These are phyloP conservation scores for Zaprionus lineosus DNA, from an alignment of 2,888 invertebrate species.

Conservation along the genomic window DNA sequence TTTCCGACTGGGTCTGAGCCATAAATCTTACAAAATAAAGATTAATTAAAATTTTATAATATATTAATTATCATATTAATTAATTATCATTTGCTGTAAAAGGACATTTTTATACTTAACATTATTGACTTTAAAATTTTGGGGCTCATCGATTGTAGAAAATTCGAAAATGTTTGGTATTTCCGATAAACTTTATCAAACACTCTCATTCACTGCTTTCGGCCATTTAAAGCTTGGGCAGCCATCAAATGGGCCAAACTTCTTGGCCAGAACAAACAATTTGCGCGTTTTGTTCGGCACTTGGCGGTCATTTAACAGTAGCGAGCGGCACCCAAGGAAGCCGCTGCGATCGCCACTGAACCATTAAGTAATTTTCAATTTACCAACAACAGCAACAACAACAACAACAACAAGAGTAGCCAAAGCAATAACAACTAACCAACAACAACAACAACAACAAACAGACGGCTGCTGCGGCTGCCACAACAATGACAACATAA, in stretches of 20 bases:
- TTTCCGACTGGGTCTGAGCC: not conserved
- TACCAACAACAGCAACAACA: slow-evolving; percentile 35
- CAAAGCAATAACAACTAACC: slow-evolving; percentile 31
- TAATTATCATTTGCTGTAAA: too few species aligned
- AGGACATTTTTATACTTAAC: too few species aligned
- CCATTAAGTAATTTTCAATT: slow-evolving; percentile 78
- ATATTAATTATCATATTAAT: too few species aligned
- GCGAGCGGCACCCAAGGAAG: slow-evolving; percentile 28
- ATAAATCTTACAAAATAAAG: too few species aligned
- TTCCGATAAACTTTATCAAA: too few species aligned
- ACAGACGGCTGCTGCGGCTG: slow-evolving; percentile 29
- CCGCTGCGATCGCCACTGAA: slow-evolving; percentile 68
- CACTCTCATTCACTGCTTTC: too few species aligned
- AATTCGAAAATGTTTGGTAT: too few species aligned
- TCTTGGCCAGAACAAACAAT: slow-evolving; percentile 37
- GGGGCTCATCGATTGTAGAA: too few species aligned
- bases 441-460: slow-evolving; percentile 40
- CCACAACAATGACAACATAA: slow-evolving; percentile 74
- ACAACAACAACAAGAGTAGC: too few species aligned
- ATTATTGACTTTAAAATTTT: too few species aligned
- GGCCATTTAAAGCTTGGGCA: slow-evolving; percentile 18
- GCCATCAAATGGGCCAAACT: slow-evolving; percentile 28
- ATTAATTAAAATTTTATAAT: too few species aligned
- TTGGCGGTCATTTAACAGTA: slow-evolving; percentile 72
- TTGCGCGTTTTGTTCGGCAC: slow-evolving; percentile 68